Evolutionary conservation across 1,140 invertebrate species (phyloP).

Genomic region (Charaxes varanes): DNA sequence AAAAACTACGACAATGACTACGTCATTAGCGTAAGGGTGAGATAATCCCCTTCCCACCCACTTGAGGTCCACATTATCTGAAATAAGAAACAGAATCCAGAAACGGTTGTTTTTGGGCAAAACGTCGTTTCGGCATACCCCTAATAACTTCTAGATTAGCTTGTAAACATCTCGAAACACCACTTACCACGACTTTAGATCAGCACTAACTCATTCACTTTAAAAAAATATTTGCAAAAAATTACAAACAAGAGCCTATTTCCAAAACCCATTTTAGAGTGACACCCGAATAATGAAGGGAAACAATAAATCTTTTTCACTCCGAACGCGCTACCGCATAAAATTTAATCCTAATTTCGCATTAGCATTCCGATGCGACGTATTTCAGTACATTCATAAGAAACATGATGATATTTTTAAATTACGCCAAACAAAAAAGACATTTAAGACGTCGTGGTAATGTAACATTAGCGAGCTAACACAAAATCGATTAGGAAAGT

Average conservation of each 20-base stretch:
- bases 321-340: conserved; percentile 45
- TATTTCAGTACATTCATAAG: conserved; percentile 13
- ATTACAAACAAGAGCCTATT: conserved; percentile 5
- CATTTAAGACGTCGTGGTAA: conserved; percentile 14
- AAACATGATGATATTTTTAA: conserved; percentile 14
- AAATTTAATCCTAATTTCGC: conserved; percentile 43
- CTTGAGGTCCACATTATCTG: too few relatives aligned
- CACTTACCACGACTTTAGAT: too few relatives aligned
- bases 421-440: conserved; percentile 15
- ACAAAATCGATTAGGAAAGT: conserved; percentile 44
- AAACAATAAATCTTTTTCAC: conserved; percentile 40
- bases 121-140: too few relatives aligned
- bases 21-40: too few relatives aligned
- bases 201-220: too few relatives aligned
- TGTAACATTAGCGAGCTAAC: conserved; percentile 25
- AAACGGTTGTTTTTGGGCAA: too few relatives aligned
- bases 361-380: conserved; percentile 27
- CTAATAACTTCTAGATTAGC: too few relatives aligned
- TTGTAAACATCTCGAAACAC: too few relatives aligned
- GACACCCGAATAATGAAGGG: conserved; percentile 52
- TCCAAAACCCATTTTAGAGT: conserved; percentile 24
- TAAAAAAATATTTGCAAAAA: neutral
- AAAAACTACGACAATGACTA: neutral
- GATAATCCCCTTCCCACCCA: too few relatives aligned
- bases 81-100: too few relatives aligned